Evolutionary conservation across 1,140 invertebrate genomes (phyloP).

Genomic region (Dufourea novaeangliae): DNA sequence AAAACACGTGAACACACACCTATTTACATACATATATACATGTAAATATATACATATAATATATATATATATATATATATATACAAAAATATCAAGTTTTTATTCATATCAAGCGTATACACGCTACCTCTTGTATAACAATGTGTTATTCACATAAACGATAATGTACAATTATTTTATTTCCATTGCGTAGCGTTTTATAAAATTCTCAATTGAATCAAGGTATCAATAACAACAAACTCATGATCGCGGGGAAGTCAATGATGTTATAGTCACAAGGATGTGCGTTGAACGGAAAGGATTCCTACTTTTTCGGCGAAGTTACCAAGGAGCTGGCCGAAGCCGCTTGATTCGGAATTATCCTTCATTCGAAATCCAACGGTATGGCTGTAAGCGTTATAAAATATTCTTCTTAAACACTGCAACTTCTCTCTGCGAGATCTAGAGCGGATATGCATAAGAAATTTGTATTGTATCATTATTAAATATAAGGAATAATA

Average conservation of each 20-base stretch:
- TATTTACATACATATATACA: conserved; percentile 68
- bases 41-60: conserved; percentile 71
- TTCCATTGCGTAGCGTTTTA: conserved; percentile 50
- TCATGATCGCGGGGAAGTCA: conserved; percentile 56
- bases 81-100: conserved; percentile 79
- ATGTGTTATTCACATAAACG: conserved; percentile 62
- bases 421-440: conserved; percentile 83
- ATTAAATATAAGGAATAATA: neutral
- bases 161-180: conserved; percentile 65
- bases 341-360: conserved; percentile 79
- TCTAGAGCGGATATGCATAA: conserved; percentile 58
- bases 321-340: conserved; percentile 82
- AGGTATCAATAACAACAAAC: conserved; percentile 64
- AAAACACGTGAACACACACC: conserved; percentile 9
- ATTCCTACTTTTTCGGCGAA: conserved; percentile 84
- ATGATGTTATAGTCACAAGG: conserved; percentile 77
- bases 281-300: conserved; percentile 77
- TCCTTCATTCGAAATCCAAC: conserved; percentile 83
- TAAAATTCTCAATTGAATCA: conserved; percentile 69
- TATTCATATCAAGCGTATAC: conserved; percentile 59
- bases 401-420: conserved; percentile 82
- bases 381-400: conserved; percentile 82
- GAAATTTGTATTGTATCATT: conserved; percentile 20
- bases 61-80: conserved; percentile 60
- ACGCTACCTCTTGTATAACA: conserved; percentile 65